Evolutionary conservation across 1,140 invertebrate species (phyloP).

Genomic region (Orius laevigatus): DNA sequence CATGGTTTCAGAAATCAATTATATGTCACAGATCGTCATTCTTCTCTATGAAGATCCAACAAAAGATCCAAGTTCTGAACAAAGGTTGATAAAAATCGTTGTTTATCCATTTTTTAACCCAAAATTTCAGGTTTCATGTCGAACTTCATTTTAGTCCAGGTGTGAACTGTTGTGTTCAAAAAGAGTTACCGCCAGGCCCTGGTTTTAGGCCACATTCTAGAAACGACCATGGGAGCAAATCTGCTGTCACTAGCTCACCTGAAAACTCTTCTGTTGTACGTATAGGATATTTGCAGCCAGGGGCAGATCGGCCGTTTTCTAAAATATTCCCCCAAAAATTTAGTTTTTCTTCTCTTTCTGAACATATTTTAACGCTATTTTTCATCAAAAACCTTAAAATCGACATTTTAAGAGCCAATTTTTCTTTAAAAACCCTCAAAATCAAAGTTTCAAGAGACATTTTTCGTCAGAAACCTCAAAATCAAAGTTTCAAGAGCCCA

Average conservation of each 20-base stretch:
- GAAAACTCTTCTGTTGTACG: too few species aligned
- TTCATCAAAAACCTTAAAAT: too few species aligned
- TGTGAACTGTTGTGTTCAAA: constrained; percentile 88
- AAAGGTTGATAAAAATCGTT: constrained; percentile 32
- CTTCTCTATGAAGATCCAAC: constrained; percentile 99
- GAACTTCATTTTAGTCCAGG: constrained; percentile 96
- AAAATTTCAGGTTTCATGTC: constrained; percentile 60
- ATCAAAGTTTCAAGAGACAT: too few species aligned
- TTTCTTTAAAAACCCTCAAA: too few species aligned
- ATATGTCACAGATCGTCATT: constrained; percentile 97
- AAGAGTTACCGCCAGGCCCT: constrained; percentile 80
- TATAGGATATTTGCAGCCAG: too few species aligned
- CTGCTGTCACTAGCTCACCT: background rate
- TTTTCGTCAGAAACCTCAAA: too few species aligned
- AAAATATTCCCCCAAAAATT: too few species aligned
- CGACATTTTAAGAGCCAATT: too few species aligned
- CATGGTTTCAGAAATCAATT: constrained; percentile 95
- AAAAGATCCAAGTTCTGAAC: constrained; percentile 77
- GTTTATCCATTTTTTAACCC: background rate
- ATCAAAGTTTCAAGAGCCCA: too few species aligned
- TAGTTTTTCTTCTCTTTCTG: too few species aligned
- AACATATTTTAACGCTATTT: too few species aligned
- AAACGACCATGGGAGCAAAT: constrained; percentile 38
- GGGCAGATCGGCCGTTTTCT: too few species aligned
- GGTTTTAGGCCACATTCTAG: constrained; percentile 82